Base-by-base conservation (phyloP, 2,113 vertebrate genomes). In the Brachionichthys hirsutus region DNA sequence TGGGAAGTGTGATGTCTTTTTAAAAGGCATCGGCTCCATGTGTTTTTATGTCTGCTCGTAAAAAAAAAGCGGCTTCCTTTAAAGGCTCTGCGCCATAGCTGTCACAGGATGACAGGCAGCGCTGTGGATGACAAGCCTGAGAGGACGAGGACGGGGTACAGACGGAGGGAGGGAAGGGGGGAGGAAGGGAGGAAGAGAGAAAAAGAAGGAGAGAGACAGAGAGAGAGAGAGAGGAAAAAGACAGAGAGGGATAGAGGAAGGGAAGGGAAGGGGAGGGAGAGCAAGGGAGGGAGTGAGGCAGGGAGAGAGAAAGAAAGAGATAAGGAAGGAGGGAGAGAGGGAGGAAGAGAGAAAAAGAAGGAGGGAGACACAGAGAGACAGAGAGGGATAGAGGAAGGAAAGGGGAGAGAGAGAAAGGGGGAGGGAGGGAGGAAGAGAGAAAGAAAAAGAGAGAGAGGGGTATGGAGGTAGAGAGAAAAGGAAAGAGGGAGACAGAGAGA, bases 31-130 rank as follows among this genome's bases (percentile, higher is more conserved):
- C 54, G 19, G 75, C 70, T 70, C 75, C 69, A 61, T 77, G 70
- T 64, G 53, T 84, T 82, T 84, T 83, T 77, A 84, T 84, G 75
- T 53, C 24, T 80, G 63, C 63, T 73, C 66, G 54, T 80, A 72
- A 84, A 84, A 72, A 84, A 84, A 72, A 62, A 47, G 52, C 30
- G 7, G 47, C 65, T 75, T 78, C 62, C 61, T 78, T 80, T 72
- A 74, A 80, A 77, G 61, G 61, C 70, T 74, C 57, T 1, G 59
- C 6, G 3, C 53, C 62, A 63, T 63, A 20, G 3, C 64, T 56
- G 70, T 75, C 62, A 70, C 38, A 36, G 49, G 35, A 73, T 81
- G 66, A 73, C 51, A 75, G 61, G 62, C 15, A 1, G 54, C 12
- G 54, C 36, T 24, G 59, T 49, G 45, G 73, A 59, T 64, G 65